A percentile compares a stretch with the other conserved stretches of the same genome.
These are phyloP conservation scores for Pteronura brasiliensis DNA, from an alignment of 2,113 vertebrate species.

Conservation along the genomic window DNA sequence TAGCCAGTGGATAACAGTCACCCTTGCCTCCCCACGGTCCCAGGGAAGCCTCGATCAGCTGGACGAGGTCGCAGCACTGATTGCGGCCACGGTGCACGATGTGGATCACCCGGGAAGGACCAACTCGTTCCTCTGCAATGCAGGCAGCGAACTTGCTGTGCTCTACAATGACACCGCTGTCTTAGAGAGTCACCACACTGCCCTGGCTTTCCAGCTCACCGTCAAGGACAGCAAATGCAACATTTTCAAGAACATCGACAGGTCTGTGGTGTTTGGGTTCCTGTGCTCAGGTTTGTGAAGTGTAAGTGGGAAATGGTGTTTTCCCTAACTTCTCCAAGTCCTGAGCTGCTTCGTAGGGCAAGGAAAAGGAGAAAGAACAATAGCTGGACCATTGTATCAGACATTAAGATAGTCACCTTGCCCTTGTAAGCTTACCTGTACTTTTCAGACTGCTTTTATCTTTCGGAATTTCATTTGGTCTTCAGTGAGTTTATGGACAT, in stretches of 20 bases:
- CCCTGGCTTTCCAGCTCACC: conserved; percentile 96
- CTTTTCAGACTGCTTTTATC: neutral
- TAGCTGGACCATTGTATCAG: neutral
- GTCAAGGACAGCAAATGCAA: conserved; percentile 93
- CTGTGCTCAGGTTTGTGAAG: neutral
- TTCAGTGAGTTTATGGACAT: neutral
- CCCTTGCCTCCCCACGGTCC: neutral
- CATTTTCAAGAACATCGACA: conserved; percentile 97
- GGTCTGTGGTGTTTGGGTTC: conserved; percentile 78
- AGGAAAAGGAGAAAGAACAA: neutral
- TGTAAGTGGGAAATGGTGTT: neutral
- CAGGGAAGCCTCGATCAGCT: conserved; percentile 94
- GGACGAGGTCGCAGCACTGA: conserved; percentile 93
- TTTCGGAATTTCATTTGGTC: conserved; percentile 23
- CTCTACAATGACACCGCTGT: conserved; percentile 97
- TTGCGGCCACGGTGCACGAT: conserved; percentile 95
- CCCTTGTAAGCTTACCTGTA: neutral
- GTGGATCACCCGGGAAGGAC: conserved; percentile 96
- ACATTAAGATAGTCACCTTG: neutral
- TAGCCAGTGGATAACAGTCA: neutral
- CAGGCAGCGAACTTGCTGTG: conserved; percentile 94
- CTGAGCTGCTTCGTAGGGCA: neutral
- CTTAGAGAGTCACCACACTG: conserved; percentile 95
- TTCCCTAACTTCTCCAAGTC: neutral
- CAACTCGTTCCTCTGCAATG: conserved; percentile 97